phyloP scores from a whole-genome alignment of 2,797 vertebrate species.

The Sebastes baramenuke region DNA sequence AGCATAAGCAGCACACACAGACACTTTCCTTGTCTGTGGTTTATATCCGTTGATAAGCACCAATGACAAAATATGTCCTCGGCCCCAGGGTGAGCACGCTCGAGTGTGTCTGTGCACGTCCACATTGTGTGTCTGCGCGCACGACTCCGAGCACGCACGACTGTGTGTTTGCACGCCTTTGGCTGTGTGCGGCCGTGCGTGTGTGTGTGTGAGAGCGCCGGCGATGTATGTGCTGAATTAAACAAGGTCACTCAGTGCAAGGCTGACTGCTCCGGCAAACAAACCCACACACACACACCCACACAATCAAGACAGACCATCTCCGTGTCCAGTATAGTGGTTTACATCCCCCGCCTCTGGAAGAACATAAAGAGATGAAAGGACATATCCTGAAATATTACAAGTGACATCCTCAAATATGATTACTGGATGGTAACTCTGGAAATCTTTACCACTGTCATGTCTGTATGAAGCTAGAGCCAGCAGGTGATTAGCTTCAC shows the following conservation, averaged over 20 bases:
- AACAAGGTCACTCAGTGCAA: constrained; percentile 76
- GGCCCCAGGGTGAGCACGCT: constrained; percentile 48
- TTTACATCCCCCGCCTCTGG: neutral
- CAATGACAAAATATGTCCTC: constrained; percentile 77
- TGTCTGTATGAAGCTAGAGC: neutral
- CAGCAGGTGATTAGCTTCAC: neutral
- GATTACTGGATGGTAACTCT: neutral
- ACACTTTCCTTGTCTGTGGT: constrained; percentile 56
- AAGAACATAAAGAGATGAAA: constrained; percentile 22
- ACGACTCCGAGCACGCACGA: neutral
- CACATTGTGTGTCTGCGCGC: neutral
- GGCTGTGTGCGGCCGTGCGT: constrained; percentile 38
- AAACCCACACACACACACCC: neutral
- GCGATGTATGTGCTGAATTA: constrained; percentile 69
- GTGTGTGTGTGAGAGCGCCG: constrained; percentile 27
- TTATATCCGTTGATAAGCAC: constrained; percentile 67
- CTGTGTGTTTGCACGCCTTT: constrained; percentile 27
- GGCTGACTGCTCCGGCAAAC: constrained; percentile 44
- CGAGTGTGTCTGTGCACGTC: constrained; percentile 21
- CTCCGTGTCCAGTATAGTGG: neutral
- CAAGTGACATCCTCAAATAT: neutral
- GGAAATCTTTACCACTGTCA: neutral
- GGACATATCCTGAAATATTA: constrained; percentile 13
- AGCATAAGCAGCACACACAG: constrained; percentile 25
- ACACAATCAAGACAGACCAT: neutral